Evolutionary conservation across 1,140 invertebrate species (phyloP).

Genomic region (Scaptomyza pallida): DNA sequence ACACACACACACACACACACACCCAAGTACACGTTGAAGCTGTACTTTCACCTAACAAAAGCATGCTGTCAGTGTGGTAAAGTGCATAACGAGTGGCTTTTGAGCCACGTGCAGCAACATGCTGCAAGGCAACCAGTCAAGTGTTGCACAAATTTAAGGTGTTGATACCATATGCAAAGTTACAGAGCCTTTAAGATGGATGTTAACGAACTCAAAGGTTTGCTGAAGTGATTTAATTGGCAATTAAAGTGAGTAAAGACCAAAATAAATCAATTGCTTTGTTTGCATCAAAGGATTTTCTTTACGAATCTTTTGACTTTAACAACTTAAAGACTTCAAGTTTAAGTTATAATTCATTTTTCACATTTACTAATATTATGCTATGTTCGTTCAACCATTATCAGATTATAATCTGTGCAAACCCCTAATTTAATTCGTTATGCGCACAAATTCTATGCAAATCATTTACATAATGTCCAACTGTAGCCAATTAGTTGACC

Average conservation of each 20-base stretch:
- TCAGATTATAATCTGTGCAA: too few species aligned
- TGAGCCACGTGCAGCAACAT: slow-evolving; percentile 11
- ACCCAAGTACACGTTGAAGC: slow-evolving; percentile 1
- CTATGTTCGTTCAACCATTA: too few species aligned
- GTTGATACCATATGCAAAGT: neutral
- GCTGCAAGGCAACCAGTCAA: slow-evolving; percentile 1
- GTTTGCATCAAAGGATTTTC: neutral
- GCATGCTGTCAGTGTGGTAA: slow-evolving; percentile 15
- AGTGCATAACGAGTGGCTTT: slow-evolving; percentile 29
- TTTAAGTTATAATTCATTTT: too few species aligned
- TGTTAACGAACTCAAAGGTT: neutral
- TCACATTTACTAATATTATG: too few species aligned
- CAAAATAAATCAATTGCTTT: neutral
- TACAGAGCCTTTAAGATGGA: neutral
- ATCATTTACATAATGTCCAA: neutral
- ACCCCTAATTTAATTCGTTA: neutral
- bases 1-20: slow-evolving; percentile 1
- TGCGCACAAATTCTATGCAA: neutral
- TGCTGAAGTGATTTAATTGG: neutral
- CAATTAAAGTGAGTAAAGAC: neutral
- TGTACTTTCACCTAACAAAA: neutral
- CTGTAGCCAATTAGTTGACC: slow-evolving; percentile 1
- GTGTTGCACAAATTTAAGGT: slow-evolving; percentile 1
- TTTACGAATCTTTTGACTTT: neutral
- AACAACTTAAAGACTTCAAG: neutral